Evolutionary conservation across 30 jellyfish, hydroid and myxozoan genomes (phyloP).

Genomic region (Hydractinia symbiolongicarpus): DNA sequence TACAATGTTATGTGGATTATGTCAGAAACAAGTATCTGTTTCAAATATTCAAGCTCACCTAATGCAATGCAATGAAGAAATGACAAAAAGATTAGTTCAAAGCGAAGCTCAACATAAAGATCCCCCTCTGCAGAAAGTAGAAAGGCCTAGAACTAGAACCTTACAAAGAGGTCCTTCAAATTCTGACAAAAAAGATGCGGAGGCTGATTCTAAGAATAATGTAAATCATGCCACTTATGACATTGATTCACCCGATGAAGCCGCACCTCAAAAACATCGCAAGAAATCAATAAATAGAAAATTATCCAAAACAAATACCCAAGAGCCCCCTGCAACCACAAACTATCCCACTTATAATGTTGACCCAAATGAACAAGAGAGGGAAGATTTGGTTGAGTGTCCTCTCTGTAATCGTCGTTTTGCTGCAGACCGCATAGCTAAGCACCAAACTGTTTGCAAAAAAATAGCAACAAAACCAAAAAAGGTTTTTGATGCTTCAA

Average conservation of each 20-base stretch:
- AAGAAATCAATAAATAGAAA: background rate
- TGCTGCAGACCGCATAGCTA: conserved; percentile 68
- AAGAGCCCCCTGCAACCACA: background rate
- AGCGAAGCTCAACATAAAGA: conserved; percentile 11
- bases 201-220: background rate
- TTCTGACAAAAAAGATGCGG: background rate
- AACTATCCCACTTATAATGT: conserved; percentile 25
- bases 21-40: conserved; percentile 4
- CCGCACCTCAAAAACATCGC: background rate
- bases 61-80: conserved; percentile 23
- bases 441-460: conserved; percentile 54
- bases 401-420: conserved; percentile 67
- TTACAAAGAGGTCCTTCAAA: background rate
- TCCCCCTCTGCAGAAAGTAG: background rate
- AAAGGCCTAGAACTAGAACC: conserved; percentile 22
- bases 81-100: background rate
- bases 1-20: conserved; percentile 15
- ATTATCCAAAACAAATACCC: background rate
- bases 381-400: conserved; percentile 39
- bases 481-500: conserved; percentile 76
- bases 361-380: conserved; percentile 7
- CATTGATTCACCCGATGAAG: conserved; percentile 17
- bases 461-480: conserved; percentile 46
- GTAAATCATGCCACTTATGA: background rate
- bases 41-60: conserved; percentile 10